Percentiles rank a stretch among this genome's conserved stretches.
These are phyloP conservation scores for Scatophagus argus DNA, from an alignment of 2,113 vertebrate genomes.

Conservation along the genomic window DNA sequence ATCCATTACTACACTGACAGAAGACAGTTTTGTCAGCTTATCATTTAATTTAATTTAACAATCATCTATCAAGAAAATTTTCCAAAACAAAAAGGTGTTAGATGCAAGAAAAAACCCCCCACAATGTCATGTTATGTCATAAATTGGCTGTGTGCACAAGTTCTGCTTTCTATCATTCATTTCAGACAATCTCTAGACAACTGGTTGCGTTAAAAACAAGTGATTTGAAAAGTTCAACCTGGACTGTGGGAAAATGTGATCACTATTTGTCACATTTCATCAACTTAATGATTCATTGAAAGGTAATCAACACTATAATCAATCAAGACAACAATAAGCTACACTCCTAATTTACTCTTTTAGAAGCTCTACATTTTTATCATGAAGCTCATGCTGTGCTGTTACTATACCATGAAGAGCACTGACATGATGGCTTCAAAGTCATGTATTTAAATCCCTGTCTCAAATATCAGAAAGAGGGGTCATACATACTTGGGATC, in stretches of 20 bases:
- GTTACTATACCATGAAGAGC: too few species aligned
- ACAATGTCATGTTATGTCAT: neutral
- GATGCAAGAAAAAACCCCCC: neutral
- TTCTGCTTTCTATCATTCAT: too few species aligned
- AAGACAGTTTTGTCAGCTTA: neutral
- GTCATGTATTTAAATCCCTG: neutral
- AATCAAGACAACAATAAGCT: too few species aligned
- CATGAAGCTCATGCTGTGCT: too few species aligned
- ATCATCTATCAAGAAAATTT: neutral
- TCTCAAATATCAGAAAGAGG: neutral
- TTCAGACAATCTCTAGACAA: neutral
- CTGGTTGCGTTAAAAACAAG: neutral
- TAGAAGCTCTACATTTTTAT: neutral
- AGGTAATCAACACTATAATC: neutral
- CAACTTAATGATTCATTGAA: neutral
- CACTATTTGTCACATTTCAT: neutral
- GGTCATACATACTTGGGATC: constrained; percentile 91
- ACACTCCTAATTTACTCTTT: neutral
- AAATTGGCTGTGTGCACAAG: neutral
- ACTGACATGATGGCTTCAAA: too few species aligned
- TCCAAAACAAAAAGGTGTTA: neutral
- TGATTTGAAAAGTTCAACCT: neutral
- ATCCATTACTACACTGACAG: neutral
- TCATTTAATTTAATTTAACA: too few species aligned
- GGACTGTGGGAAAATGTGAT: neutral